Conservation (phyloP, 2,888 invertebrate genomes). For the Limnephilus rhombicus region DNA sequence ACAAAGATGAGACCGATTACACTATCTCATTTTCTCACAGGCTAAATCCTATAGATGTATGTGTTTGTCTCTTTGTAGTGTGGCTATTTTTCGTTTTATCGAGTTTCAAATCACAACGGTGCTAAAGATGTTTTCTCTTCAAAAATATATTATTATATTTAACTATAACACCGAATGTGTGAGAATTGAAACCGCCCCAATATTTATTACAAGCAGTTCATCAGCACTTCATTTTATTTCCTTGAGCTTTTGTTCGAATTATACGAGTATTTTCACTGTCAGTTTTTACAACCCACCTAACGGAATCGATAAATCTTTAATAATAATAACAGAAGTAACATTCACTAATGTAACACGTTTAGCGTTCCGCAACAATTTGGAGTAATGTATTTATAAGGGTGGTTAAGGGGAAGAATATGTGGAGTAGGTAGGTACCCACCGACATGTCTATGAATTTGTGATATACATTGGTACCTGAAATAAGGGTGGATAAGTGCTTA, state of each 20-base stretch:
- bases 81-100: no score
- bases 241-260: neutral
- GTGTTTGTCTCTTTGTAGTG: no score
- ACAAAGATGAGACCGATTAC: no score
- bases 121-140: no score
- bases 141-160: no score
- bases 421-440: neutral
- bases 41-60: no score
- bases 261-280: neutral
- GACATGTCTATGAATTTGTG: neutral
- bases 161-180: no score
- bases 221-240: neutral
- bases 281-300: neutral
- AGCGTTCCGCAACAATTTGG: neutral
- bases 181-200: neutral
- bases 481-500: neutral
- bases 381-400: neutral
- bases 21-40: no score
- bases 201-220: neutral
- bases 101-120: no score
- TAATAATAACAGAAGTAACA: neutral
- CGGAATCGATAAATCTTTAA: neutral
- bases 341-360: neutral
- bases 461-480: neutral
- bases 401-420: neutral